Conservation (phyloP, 2,888 invertebrate genomes). For the Drosophila tanythrix region DNA sequence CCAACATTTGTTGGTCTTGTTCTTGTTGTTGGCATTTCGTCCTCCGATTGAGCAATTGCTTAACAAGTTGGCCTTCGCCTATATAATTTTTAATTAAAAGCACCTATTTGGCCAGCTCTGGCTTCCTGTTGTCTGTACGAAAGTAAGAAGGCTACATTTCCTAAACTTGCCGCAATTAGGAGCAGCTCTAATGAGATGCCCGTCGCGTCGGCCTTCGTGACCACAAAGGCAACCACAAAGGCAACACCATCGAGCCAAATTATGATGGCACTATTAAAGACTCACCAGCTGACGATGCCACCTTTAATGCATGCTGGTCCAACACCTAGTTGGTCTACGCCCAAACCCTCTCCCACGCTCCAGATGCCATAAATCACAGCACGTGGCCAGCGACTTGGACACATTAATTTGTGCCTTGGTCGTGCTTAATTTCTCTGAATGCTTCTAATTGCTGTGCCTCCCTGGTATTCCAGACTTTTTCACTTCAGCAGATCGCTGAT, state of each 20-base stretch:
- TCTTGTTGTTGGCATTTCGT: constrained; percentile 4
- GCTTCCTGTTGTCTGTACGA: constrained; percentile 20
- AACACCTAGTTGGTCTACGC: constrained; percentile 42
- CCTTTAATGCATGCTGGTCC: constrained; percentile 22
- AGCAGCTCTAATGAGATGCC: constrained; percentile 56
- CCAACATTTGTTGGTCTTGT: background rate
- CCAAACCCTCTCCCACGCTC: background rate
- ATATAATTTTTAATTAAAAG: constrained; percentile 53
- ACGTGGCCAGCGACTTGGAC: constrained; percentile 32
- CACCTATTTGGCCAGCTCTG: constrained; percentile 31
- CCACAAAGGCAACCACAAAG: constrained; percentile 19
- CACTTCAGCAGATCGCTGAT: constrained; percentile 5
- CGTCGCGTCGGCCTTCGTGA: constrained; percentile 22
- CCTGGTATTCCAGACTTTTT: constrained; percentile 1
- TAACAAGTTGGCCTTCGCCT: constrained; percentile 14
- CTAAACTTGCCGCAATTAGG: constrained; percentile 58
- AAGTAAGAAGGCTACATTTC: constrained; percentile 7
- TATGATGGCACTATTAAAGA: constrained; percentile 22
- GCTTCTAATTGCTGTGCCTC: constrained; percentile 47
- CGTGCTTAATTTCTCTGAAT: constrained; percentile 53
- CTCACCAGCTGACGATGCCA: background rate
- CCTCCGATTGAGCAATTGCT: constrained; percentile 33
- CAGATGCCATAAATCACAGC: constrained; percentile 57
- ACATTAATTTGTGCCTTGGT: constrained; percentile 64
- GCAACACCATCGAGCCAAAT: constrained; percentile 38